Evolutionary conservation across 2,888 invertebrate species (phyloP).

Genomic region (Spisula solida): DNA sequence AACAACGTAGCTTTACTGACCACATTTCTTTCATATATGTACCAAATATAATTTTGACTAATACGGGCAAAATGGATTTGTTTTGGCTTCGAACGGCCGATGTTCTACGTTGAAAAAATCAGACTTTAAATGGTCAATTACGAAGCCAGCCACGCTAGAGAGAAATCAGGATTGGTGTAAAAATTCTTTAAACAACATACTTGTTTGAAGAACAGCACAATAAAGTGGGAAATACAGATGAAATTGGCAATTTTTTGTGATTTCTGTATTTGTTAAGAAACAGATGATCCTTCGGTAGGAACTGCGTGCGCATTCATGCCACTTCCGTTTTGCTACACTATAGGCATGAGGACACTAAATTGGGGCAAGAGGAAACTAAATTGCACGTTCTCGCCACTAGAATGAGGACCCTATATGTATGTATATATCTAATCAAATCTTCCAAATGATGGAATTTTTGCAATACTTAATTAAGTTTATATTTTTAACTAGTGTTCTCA

Average conservation of each 20-base stretch:
- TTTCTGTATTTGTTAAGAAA: constrained; percentile 65
- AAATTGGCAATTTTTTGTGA: constrained; percentile 28
- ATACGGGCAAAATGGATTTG: neutral
- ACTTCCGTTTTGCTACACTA: constrained; percentile 46
- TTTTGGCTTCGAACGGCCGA: constrained; percentile 1
- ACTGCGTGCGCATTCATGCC: constrained; percentile 57
- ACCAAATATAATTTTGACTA: neutral
- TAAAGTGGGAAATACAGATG: neutral
- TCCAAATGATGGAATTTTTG: no score
- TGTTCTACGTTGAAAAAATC: constrained; percentile 19
- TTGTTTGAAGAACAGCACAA: constrained; percentile 22
- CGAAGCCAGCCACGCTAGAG: neutral
- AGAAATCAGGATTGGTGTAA: neutral
- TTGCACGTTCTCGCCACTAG: no score
- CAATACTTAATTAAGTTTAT: no score
- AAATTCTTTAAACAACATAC: constrained; percentile 41
- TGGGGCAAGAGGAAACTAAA: neutral
- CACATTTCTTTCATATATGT: neutral
- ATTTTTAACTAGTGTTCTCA: no score
- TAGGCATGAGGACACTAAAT: neutral
- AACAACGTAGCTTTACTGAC: neutral
- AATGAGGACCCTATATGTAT: no score
- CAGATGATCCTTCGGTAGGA: constrained; percentile 63
- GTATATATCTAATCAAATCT: no score
- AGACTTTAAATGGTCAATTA: neutral